Evolutionary conservation across 2,888 invertebrate genomes (phyloP), one percentile per base, ranked within the genome.

Genomic region (Acanthosepion esculentum): DNA sequence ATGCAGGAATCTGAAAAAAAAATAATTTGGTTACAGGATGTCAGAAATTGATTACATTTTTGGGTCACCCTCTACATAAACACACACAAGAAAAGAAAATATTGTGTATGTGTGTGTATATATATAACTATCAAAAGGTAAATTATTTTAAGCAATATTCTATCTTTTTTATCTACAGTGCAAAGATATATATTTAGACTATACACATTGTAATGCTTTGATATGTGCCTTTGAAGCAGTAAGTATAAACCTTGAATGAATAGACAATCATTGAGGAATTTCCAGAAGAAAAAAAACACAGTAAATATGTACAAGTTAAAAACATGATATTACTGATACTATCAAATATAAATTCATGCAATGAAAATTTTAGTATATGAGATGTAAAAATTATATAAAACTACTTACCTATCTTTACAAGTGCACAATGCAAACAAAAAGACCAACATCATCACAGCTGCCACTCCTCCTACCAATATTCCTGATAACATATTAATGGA

Each of bases 321-420:
- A 55, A 55, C 20, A 55, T 18, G 18, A 53, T 53, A 53, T 53
- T 12, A 55, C 55, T 55, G 55, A 55, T 55, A 55, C 55, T 55
- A 20, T 55, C 20, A 55, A 55, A 29, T 78, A 78, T 29, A 78
- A 78, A 78, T 78, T 10, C 5, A 78, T 8, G 7, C 20, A 55
- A 55, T 55, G 1, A 78, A 78, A 29, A 64, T 64, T 5, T 20
- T 29, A 10, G 18, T 29, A 10, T 26, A 64, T 64, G 26, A 26
- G 64, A 64, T 64, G 23, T 23, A 33, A 92, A 92, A 7, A 26
- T 41, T 41, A 48, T 50, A 48, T 50, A 29, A 50, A 50, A 92
- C 55, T 33, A 94, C 94, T 94, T 55, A 94, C 94, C 94, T 94
- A n/a, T 94, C 94, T 59, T 94, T 94, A 55, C 94, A 94, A 23